Evolutionary conservation across 2,797 vertebrate genomes (phyloP).

Genomic region (Chloroceryle amazona): DNA sequence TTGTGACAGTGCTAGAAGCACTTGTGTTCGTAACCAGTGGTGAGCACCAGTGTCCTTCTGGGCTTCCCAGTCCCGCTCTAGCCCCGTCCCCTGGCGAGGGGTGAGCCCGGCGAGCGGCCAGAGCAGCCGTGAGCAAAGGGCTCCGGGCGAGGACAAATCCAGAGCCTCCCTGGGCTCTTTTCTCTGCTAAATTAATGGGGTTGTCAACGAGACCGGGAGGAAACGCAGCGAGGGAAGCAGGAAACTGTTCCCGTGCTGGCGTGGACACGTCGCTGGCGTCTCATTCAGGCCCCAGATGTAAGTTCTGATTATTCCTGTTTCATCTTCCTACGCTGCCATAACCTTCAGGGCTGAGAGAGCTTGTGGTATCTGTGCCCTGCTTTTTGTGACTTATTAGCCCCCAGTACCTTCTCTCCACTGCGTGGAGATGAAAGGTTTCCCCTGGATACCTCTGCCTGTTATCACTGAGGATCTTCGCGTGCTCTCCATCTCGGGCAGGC

Average conservation of each 20-base stretch:
- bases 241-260: background rate
- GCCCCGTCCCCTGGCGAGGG: fast-evolving
- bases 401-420: background rate
- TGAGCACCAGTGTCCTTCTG: fast-evolving
- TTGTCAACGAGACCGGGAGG: background rate
- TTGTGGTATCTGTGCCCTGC: constrained; percentile 3
- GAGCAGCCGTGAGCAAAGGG: background rate
- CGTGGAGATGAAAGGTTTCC: constrained; percentile 63
- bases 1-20: fast-evolving
- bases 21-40: background rate
- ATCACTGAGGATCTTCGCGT: background rate
- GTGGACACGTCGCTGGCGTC: fast-evolving
- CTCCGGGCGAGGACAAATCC: background rate
- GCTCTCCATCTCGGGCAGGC: background rate
- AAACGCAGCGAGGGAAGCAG: background rate
- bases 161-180: background rate
- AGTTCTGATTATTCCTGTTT: constrained; percentile 47
- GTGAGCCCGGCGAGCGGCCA: fast-evolving
- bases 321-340: constrained; percentile 14
- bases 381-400: constrained; percentile 7
- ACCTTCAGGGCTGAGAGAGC: background rate
- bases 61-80: background rate
- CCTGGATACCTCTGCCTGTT: constrained; percentile 16
- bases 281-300: background rate
- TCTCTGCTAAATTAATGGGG: background rate